Base-by-base conservation (phyloP, 2,888 invertebrate genomes). In the Agapetus fuscipes region DNA sequence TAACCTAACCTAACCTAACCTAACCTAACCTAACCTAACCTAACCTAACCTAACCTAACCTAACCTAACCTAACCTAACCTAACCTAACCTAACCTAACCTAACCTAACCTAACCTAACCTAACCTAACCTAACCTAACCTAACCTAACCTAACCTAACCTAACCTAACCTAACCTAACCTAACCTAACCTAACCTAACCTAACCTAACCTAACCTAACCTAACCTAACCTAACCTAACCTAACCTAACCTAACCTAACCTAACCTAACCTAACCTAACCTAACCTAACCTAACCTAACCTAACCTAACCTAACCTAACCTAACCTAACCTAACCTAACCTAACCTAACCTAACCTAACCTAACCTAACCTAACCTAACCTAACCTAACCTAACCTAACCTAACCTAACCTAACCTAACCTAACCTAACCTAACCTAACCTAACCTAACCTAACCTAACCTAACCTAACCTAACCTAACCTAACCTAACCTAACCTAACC, bases 81-180 rank as follows among this genome's bases (percentile, higher is more conserved):
- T 35, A 43, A 43, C 43, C 43, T 39, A 44, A 44, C 39, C 40
- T 39, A 39, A 44, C 40, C 43, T 37, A 43, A 43, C 43, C 40
- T 39, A 44, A 40, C 43, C 40, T 36, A 44, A 43, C 43, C 43
- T 39, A 43, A 43, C 43, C 43, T 43, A 42, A n/a, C n/a, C 24
- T 24, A 42, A 43, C 43, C 39, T 44, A 44, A 41, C 46, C n/a
- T n/a, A n/a, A n/a, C n/a, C n/a, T 41, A 48, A 41, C 48, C 45
- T 39, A 45, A 48, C 43, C 44, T 43, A 47, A 49, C 46, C 42
- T 39, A 46, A 43, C 46, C 42, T 39, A 46, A 43, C 46, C 42
- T 39, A 46, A 43, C 46, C 42, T 37, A 38, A 38, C 37, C 37
- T 29, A 34, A 14, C 17, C 27, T 11, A 3, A 29, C 33, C 43